Conservation (phyloP, 2,113 vertebrate genomes). For the Hiodon tergisus region DNA sequence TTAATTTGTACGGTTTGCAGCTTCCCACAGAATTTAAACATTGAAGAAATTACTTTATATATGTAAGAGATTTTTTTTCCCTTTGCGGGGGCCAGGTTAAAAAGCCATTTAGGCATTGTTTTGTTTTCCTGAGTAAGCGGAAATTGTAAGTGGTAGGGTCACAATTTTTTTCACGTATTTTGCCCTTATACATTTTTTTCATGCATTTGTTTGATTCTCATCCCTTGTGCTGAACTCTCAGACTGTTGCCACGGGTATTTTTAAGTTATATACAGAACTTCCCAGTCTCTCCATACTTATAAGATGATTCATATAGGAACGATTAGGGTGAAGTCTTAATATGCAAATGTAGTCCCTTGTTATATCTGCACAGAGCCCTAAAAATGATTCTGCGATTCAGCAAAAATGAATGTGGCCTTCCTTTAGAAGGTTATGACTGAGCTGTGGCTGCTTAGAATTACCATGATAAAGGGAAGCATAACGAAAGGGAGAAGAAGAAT, state of each 20-base stretch:
- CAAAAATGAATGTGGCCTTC: conserved; percentile 48
- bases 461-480: conserved; percentile 53
- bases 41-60: too few species aligned
- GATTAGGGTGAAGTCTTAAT: conserved; percentile 10
- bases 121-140: background rate
- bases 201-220: background rate
- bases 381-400: conserved; percentile 56
- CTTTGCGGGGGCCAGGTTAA: conserved; percentile 9
- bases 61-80: too few species aligned
- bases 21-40: too few species aligned
- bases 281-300: background rate
- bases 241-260: background rate
- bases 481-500: conserved; percentile 33
- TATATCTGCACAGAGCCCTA: conserved; percentile 22
- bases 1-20: too few species aligned
- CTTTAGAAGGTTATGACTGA: conserved; percentile 19
- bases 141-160: conserved; percentile 5
- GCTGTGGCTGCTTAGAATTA: conserved; percentile 44
- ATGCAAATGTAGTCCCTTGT: conserved; percentile 17
- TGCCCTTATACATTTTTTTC: too few species aligned
- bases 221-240: background rate
- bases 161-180: conserved; percentile 9
- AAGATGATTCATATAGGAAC: background rate
- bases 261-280: background rate
- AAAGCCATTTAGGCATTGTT: conserved; percentile 29